Conservation (phyloP, 2,113 vertebrate species). For the Andinoacara biseriatus region DNA sequence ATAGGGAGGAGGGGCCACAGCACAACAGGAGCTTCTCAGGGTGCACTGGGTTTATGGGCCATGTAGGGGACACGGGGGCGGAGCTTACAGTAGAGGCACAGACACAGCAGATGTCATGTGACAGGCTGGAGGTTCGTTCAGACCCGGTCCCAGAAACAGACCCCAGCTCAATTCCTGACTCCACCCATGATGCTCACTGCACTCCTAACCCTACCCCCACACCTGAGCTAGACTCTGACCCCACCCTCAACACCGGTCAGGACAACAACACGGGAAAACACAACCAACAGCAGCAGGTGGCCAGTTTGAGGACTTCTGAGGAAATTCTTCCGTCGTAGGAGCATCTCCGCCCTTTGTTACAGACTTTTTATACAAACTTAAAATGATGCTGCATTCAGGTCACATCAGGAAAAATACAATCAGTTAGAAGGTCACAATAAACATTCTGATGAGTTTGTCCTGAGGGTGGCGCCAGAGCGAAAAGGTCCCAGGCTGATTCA, state of each 20-base stretch:
- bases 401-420: background rate
- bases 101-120: background rate
- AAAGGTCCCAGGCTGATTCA: background rate
- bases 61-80: constrained; percentile 5
- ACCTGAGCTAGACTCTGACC: background rate
- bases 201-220: background rate
- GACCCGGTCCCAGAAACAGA: constrained; percentile 1
- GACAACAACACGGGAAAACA: background rate
- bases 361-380: background rate
- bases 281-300: background rate
- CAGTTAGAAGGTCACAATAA: background rate
- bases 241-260: background rate
- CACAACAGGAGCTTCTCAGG: constrained; percentile 16
- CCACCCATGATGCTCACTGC: background rate
- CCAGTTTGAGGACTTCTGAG: background rate
- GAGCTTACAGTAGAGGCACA: constrained; percentile 15
- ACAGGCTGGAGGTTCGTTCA: background rate
- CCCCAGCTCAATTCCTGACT: background rate
- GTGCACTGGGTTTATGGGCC: background rate
- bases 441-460: background rate
- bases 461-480: background rate
- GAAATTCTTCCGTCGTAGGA: background rate
- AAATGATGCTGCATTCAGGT: background rate
- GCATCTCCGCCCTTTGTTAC: background rate
- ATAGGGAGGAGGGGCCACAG: background rate